These are phyloP conservation scores for Numenius arquata DNA, from an alignment of 2,113 vertebrate genomes.

Conservation along the genomic window DNA sequence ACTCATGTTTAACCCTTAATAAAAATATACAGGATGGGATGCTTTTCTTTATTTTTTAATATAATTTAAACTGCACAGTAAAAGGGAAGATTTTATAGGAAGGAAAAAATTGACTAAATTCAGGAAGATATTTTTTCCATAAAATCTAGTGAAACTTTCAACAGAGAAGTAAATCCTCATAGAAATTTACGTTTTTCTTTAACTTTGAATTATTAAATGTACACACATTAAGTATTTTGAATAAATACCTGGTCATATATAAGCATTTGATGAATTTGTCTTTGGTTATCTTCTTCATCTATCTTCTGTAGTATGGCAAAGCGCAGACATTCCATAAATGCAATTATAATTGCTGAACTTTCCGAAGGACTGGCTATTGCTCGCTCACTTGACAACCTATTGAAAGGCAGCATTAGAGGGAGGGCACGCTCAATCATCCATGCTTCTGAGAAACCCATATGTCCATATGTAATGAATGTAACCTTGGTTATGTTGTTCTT, in stretches of 20 bases:
- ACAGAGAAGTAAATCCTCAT: neutral
- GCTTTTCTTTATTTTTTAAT: neutral
- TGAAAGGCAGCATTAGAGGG: neutral
- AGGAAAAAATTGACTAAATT: neutral
- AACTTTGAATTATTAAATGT: neutral
- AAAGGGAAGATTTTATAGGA: neutral
- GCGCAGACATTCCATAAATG: slow-evolving; percentile 88
- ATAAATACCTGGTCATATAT: slow-evolving; percentile 84
- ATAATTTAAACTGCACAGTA: neutral
- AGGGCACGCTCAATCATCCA: neutral
- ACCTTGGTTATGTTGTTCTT: neutral
- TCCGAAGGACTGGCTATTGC: slow-evolving; percentile 83
- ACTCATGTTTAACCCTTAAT: neutral
- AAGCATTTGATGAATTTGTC: slow-evolving; percentile 82
- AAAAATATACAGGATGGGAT: neutral
- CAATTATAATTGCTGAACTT: slow-evolving; percentile 81
- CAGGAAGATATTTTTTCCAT: neutral
- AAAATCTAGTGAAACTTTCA: neutral
- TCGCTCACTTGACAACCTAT: slow-evolving; percentile 85
- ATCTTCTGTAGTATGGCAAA: slow-evolving; percentile 81
- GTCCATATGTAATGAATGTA: accelerated
- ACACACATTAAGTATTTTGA: neutral
- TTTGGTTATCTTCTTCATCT: slow-evolving; percentile 69
- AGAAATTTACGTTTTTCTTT: neutral
- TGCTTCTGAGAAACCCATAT: neutral